Evolutionary conservation across 2,113 vertebrate genomes (phyloP), one percentile per base, ranked within the genome.

Genomic region (Arvicanthis niloticus): DNA sequence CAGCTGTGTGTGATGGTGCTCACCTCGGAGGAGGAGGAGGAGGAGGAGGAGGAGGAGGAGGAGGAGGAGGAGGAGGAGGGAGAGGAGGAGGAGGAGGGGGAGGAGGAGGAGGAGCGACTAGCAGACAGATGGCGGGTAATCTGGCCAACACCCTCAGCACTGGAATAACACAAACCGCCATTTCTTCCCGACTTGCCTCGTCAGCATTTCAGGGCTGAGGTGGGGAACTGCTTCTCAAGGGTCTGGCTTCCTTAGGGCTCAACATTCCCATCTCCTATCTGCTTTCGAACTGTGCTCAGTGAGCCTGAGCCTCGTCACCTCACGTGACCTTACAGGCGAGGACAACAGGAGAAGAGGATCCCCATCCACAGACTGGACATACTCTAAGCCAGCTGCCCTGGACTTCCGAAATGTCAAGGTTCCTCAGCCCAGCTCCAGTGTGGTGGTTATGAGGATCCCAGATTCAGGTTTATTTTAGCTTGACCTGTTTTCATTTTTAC

Each of bases 121-220:
- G 95, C 93, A 96, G 97, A 98, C 98, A 98, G 97, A 98, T 92
- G 97, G 96, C 95, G 90, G 97, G 97, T 98, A 94, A 98, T 98
- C 58, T 45, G 29, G 91, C 93, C 96, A 91, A 90, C 84, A 96
- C 53, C 81, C 60, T 70, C 85, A 86, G 87, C 88, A 65, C 75
- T 45, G 92, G 92, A 91, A 86, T 82, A 91, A 93, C 93, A 96
- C 91, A 93, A 92, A 90, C 56, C 34, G 56, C 81, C 58, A 19
- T 29, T 72, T 16, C 2, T 15, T 1, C 40, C 13, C 0, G 42
- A 37, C 70, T 91, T 84, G 62, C 62, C 53, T 93, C 53, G 58
- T 95, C 37, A 90, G 88, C 81, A 96, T 93, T 89, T 96, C 91
- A 95, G 96, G 90, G 29, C 51, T 76, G 45, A 94, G 17, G 58